phyloP scores from a whole-genome alignment of 2,113 vertebrate species.

The Mormyrus iriodes region DNA sequence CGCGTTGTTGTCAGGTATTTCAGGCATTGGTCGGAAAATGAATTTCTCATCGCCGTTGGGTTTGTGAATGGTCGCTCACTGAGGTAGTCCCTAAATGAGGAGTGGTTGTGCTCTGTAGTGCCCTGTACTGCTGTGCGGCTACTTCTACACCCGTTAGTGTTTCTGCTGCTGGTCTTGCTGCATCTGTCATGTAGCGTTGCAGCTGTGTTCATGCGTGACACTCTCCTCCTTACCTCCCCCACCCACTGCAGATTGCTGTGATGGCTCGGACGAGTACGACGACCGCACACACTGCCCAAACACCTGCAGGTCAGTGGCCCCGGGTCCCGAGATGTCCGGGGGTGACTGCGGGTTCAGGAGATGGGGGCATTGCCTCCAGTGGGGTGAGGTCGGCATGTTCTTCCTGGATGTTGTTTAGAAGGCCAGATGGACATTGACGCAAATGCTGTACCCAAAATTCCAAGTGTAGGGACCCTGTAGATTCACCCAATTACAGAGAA shows the following conservation, averaged over 20 bases:
- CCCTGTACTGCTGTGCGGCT: neutral
- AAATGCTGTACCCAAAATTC: neutral
- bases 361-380: neutral
- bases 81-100: neutral
- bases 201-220: conserved; percentile 12
- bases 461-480: no score
- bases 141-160: neutral
- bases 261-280: conserved; percentile 60
- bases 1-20: neutral
- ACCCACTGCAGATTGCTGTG: conserved; percentile 56
- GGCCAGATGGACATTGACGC: neutral
- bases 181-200: neutral
- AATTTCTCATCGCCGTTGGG: neutral
- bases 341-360: neutral
- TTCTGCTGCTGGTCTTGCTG: neutral
- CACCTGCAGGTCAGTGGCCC: conserved; percentile 56
- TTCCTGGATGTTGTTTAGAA: neutral
- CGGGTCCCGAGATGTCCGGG: neutral
- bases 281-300: conserved; percentile 53
- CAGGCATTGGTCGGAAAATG: neutral
- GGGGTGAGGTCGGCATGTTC: neutral
- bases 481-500: no score
- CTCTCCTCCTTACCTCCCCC: neutral
- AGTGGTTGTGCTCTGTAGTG: neutral
- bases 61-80: neutral